Evolutionary conservation across 2,113 vertebrate genomes (phyloP).

Genomic region (Anoura caudifer): DNA sequence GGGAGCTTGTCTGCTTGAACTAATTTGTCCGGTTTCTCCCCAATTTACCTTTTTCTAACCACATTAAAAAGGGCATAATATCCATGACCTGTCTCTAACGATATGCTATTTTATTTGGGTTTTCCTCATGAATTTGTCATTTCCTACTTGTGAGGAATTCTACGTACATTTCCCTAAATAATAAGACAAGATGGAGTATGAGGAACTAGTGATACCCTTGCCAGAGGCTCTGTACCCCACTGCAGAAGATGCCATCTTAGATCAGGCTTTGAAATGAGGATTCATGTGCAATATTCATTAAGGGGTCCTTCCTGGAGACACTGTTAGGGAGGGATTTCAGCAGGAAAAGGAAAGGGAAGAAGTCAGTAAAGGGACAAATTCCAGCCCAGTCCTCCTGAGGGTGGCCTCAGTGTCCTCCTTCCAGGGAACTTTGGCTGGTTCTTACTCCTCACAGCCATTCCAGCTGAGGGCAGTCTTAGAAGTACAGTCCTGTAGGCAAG

Average conservation of each 20-base stretch:
- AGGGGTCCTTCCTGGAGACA: not conserved
- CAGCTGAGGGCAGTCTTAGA: not conserved
- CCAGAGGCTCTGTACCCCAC: too few species aligned
- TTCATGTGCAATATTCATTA: not conserved
- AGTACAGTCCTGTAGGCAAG: not conserved
- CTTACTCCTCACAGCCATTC: not conserved
- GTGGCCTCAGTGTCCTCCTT: not conserved
- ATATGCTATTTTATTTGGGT: not conserved
- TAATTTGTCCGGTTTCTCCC: conserved; percentile 50
- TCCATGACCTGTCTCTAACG: conserved; percentile 27
- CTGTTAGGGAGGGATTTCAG: too few species aligned
- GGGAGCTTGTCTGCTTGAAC: conserved; percentile 47
- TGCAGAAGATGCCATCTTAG: not conserved
- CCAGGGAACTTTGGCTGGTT: not conserved
- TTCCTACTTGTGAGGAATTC: conserved; percentile 23
- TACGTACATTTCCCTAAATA: not conserved
- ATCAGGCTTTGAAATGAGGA: not conserved
- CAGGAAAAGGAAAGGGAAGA: not conserved
- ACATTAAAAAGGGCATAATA: conserved; percentile 38
- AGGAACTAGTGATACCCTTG: not conserved
- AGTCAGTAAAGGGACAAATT: not conserved
- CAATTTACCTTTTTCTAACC: not conserved
- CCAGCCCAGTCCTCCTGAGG: not conserved
- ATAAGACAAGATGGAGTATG: not conserved
- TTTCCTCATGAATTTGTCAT: not conserved